A percentile compares a stretch with the other conserved stretches of the same genome.
These are phyloP conservation scores for Thumatha senex DNA, from an alignment of 2,888 invertebrate genomes.

Conservation along the genomic window DNA sequence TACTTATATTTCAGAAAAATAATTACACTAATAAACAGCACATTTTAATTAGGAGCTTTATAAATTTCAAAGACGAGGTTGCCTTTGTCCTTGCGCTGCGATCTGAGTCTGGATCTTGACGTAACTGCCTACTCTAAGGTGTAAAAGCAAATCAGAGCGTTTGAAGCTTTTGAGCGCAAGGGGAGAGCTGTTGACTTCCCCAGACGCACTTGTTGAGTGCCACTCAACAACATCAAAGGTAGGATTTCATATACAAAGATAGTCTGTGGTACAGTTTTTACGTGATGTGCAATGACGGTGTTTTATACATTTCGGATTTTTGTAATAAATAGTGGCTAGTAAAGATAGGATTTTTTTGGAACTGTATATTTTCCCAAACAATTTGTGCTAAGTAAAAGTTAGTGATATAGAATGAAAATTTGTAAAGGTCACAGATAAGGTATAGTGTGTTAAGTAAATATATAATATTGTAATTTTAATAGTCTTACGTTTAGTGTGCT, in stretches of 20 bases:
- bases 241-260: slow-evolving; percentile 36
- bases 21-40: slow-evolving; percentile 2
- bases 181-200: slow-evolving; percentile 59
- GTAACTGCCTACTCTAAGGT: slow-evolving; percentile 61
- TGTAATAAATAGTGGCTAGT: slow-evolving; percentile 3
- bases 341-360: neutral
- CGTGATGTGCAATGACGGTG: slow-evolving; percentile 28
- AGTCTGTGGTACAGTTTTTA: slow-evolving; percentile 36
- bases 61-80: slow-evolving; percentile 23
- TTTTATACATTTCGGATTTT: slow-evolving; percentile 19
- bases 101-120: slow-evolving; percentile 36
- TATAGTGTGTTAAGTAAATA: too few relatives aligned
- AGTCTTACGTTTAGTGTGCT: too few relatives aligned
- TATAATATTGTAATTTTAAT: too few relatives aligned
- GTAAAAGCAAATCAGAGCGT: slow-evolving; percentile 74
- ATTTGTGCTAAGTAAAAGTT: too few relatives aligned
- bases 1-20: neutral
- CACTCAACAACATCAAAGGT: slow-evolving; percentile 72
- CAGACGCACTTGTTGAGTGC: slow-evolving; percentile 65
- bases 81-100: slow-evolving; percentile 24
- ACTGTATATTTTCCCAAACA: neutral
- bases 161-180: slow-evolving; percentile 61
- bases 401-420: too few relatives aligned
- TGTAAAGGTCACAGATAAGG: too few relatives aligned
- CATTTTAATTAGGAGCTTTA: slow-evolving; percentile 34